Percentiles rank a stretch among this genome's conserved stretches.
Evolutionary conservation across 2,113 vertebrate species (phyloP).

Genomic region (Emydocephalus ijimae): DNA sequence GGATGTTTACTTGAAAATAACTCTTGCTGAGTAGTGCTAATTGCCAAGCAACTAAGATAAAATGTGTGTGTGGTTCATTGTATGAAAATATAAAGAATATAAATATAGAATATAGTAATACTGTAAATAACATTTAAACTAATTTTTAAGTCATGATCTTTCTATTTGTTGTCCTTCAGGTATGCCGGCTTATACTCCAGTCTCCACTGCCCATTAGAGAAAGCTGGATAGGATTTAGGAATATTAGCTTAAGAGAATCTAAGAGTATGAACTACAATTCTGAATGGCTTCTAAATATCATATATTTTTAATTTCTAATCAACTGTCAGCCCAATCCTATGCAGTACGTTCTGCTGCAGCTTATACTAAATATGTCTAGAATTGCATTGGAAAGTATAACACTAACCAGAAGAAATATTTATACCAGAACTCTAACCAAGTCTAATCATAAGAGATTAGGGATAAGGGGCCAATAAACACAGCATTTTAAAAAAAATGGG

Average conservation of each 20-base stretch:
- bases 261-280: background rate
- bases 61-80: background rate
- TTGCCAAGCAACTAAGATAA: background rate
- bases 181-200: background rate
- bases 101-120: background rate
- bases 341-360: background rate
- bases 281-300: background rate
- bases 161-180: background rate
- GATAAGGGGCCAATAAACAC: background rate
- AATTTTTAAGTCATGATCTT: background rate
- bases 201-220: background rate
- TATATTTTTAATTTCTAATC: background rate
- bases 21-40: background rate
- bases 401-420: background rate
- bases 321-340: background rate
- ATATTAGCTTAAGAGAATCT: constrained; percentile 3
- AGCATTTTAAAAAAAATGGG: background rate
- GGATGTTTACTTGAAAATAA: background rate
- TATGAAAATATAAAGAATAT: background rate
- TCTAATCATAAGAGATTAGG: background rate
- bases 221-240: background rate
- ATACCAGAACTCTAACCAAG: background rate
- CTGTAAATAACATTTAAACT: background rate
- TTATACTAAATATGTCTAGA: background rate
- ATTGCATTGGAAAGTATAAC: background rate